Evolutionary conservation across 2,888 invertebrate species (phyloP), one percentile per base, ranked within the genome.

Genomic region (Zaprionus lineosus): DNA sequence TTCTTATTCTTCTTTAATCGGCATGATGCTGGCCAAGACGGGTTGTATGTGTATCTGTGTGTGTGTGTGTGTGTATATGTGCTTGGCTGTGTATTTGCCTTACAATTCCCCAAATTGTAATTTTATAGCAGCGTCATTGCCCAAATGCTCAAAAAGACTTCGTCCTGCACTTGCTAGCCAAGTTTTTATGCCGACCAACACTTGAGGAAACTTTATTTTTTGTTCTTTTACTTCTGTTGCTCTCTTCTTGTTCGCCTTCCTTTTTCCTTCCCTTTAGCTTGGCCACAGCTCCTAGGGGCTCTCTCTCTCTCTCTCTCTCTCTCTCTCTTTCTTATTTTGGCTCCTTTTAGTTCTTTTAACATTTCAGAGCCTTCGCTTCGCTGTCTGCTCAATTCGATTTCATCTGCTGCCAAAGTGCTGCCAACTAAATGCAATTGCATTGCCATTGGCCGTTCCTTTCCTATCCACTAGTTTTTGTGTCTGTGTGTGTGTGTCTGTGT

Each of bases 121-220:
- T 78, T 78, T 78, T 78, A 78, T 78, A 81, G 77, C 78, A 77
- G 78, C 84, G 78, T 84, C 78, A 84, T 78, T 78, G 84, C 78
- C 82, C 84, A 78, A 77, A 84, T 84, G 70, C 66, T 77, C 71
- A 78, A 81, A 78, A 71, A 84, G 75, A 77, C 82, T 84, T 76
- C 61, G 56, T 26, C 56, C 53, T 19, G 9, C 46, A 47, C 53
- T 41, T 61, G 43, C 50, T 24, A 47, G 41, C 41, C 71, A 71
- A 64, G 46, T 57, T 66, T 53, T 57, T 72, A 50, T 56, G 73
- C 62, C 63, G 59, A 21, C 68, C 68, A 67, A 57, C 64, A 61
- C 68, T 73, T 63, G 60, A 37, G 26, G 34, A 29, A 52, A 58
- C 44, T 58, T 70, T 46, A 47, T 61, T 15, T 16, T 5, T 14